phyloP scores from a whole-genome alignment of 2,888 invertebrate species.

The Xiphydria camelus region DNA sequence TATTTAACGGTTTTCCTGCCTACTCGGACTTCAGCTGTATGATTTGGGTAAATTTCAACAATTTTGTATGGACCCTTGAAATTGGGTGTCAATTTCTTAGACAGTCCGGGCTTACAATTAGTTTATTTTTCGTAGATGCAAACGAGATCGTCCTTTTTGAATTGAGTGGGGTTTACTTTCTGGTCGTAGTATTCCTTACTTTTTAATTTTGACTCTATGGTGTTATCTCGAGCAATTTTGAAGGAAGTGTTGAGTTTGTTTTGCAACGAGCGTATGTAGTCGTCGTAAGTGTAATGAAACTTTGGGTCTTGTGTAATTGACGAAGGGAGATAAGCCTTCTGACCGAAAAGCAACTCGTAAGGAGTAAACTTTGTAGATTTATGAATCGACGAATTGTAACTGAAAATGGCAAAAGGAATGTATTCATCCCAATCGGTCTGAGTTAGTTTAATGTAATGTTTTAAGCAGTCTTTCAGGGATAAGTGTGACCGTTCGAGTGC shows the following conservation, averaged over 20 bases:
- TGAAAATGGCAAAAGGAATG: constrained; percentile 25
- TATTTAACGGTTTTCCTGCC: no score
- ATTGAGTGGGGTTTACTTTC: neutral
- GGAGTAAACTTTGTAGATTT: neutral
- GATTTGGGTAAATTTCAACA: no score
- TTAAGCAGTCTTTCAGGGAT: constrained; percentile 8
- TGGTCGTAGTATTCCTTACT: constrained; percentile 3
- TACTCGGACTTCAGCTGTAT: no score
- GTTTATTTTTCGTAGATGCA: no score
- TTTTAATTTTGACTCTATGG: neutral
- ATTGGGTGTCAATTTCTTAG: no score
- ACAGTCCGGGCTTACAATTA: no score
- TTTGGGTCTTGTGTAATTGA: no score
- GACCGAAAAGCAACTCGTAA: constrained; percentile 1
- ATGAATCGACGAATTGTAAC: constrained; percentile 24
- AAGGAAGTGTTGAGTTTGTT: constrained; percentile 3
- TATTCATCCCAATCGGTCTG: constrained; percentile 30
- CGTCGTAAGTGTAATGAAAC: no score
- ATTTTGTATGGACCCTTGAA: no score
- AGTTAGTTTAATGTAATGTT: constrained; percentile 7
- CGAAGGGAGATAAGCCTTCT: constrained; percentile 1
- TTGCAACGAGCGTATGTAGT: no score
- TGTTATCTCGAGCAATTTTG: constrained; percentile 6
- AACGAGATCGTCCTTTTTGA: neutral
- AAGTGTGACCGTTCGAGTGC: constrained; percentile 7